Percentiles rank a stretch among this genome's conserved stretches.
Conservation (phyloP, 37 sponge, comb jelly and placozoan genomes). For the Beroe forskalii region DNA sequence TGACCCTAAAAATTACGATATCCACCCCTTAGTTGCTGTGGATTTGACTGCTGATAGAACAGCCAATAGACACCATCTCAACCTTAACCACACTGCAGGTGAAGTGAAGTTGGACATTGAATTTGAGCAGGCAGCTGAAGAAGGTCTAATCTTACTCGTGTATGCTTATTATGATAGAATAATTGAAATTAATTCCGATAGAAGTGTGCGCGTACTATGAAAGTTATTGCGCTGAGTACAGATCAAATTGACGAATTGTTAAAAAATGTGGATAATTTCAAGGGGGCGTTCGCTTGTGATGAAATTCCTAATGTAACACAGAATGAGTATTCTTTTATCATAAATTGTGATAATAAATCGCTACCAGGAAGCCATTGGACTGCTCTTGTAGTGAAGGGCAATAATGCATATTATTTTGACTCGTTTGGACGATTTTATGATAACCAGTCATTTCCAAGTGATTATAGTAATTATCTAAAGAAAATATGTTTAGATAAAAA, state of each 20-base stretch:
- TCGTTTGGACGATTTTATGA: constrained; percentile 16
- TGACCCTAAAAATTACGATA: neutral
- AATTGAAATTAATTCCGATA: too few species aligned
- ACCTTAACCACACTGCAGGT: too few species aligned
- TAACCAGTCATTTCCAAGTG: neutral
- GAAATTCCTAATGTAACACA: neutral
- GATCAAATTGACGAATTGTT: neutral
- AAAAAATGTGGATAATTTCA: too few species aligned
- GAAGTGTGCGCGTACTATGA: too few species aligned
- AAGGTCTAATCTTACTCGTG: neutral
- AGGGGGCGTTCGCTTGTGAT: too few species aligned
- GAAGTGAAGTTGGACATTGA: too few species aligned
- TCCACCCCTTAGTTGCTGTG: too few species aligned
- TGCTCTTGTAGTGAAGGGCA: too few species aligned
- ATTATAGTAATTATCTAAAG: neutral
- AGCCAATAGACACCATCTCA: too few species aligned
- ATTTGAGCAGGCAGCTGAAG: neutral
- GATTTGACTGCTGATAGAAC: too few species aligned
- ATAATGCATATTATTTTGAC: too few species aligned
- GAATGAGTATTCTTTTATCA: neutral
- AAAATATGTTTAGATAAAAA: neutral
- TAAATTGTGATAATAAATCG: neutral
- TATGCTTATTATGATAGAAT: neutral
- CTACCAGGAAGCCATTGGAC: neutral
- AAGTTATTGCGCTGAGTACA: neutral